Conservation (phyloP, 2,113 vertebrate species). For the Melanocharis versteri region DNA sequence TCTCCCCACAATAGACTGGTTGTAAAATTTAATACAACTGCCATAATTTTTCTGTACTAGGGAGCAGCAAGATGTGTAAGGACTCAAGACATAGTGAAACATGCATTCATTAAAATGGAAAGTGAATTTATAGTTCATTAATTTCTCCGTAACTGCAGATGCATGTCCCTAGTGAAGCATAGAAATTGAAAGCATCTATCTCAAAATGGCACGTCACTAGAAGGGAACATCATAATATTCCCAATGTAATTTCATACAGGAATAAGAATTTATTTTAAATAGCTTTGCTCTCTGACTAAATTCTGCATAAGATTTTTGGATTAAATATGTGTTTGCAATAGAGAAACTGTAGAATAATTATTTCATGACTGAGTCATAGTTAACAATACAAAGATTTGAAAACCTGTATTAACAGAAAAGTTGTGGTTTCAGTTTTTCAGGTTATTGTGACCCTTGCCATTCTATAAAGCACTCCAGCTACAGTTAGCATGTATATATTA, state of each 20-base stretch:
- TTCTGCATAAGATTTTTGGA: not conserved
- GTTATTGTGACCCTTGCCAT: not conserved
- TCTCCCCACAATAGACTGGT: not conserved
- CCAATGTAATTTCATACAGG: not conserved
- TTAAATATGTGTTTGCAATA: not conserved
- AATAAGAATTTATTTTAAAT: not conserved
- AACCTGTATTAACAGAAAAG: not conserved
- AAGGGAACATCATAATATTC: not conserved
- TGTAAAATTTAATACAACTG: not conserved
- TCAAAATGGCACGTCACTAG: not conserved
- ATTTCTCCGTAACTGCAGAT: not conserved
- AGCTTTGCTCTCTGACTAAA: not conserved
- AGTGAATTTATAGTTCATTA: not conserved
- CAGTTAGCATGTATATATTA: not conserved
- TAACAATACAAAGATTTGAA: not conserved
- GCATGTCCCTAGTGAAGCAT: not conserved
- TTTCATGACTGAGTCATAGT: not conserved
- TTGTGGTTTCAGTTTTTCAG: not conserved
- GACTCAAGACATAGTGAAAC: not conserved
- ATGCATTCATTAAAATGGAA: not conserved
- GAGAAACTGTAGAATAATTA: not conserved
- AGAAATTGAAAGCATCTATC: constrained; percentile 1
- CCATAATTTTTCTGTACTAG: not conserved
- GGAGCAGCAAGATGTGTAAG: not conserved
- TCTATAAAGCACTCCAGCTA: not conserved